Evolutionary conservation across 1,140 invertebrate species (phyloP), one percentile per base, ranked within the genome.

Genomic region (Scaptomyza hsui): DNA sequence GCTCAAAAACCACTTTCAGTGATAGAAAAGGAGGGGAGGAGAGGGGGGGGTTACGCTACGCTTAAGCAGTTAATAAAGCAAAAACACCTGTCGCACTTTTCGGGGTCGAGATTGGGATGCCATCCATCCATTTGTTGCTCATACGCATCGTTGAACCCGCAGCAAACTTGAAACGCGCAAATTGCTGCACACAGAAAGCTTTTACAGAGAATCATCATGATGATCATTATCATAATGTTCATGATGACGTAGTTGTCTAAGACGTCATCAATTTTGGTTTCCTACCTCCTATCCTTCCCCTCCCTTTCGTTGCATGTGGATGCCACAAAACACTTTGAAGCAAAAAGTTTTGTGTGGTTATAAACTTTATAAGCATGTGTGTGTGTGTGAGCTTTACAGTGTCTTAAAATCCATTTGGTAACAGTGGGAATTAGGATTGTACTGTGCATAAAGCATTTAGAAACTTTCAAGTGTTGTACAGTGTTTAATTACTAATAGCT

Each of bases 61-160:
- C 6, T 29, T 29, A 29, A 29, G 37, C 72, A 72, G 69, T 86
- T 81, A 86, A 88, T 88, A 80, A 86, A 81, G 62, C 69, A 86
- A 86, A 86, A 85, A 29, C 81, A 86, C 81, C 81, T 86, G 81
- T 88, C 81, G 80, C 81, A 69, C 48, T 75, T 64, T 53, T 41
- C 3, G 32, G 15, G 16, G 24, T 21, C 26, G 21, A 29, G 35
- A 26, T 21, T 21, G 19, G 19, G 21, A 52, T 52, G 10, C 19
- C 51, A 44, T 51, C 19, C 51, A 44, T 51, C 24, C 52, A 44
- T 49, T 61, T 56, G 53, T 57, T 68, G 52, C 65, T 73, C 61
- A 75, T 65, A 78, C 77, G 77, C 78, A 55, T 47, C 62, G 62
- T 69, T 72, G 59, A 63, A 51, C 65, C n/a, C 32, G 29, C 37